Conservation (phyloP, 2,888 invertebrate genomes). For the Epinotia demarniana region DNA sequence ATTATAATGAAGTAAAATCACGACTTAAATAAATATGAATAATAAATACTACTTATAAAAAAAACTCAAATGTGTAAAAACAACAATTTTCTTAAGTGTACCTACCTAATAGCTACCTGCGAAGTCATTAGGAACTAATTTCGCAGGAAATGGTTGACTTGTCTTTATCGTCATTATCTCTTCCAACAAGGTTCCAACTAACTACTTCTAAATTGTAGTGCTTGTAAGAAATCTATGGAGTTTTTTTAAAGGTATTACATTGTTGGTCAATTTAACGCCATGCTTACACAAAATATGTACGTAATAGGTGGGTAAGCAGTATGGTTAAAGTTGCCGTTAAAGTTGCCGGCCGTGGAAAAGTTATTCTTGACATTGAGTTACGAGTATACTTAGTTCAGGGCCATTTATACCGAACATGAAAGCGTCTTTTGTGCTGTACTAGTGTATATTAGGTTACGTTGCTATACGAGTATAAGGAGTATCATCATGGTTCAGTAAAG, state of each 20-base stretch:
- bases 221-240: too few species aligned
- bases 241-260: too few species aligned
- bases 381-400: not conserved
- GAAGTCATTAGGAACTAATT: conserved; percentile 42
- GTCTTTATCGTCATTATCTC: conserved; percentile 24
- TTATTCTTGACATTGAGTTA: conserved; percentile 4
- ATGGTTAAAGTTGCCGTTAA: not conserved
- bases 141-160: conserved; percentile 24
- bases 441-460: not conserved
- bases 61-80: not conserved
- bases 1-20: not conserved
- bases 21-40: not conserved
- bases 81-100: conserved; percentile 61
- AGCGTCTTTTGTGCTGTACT: not conserved
- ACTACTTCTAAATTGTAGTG: not conserved
- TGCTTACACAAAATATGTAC: too few species aligned
- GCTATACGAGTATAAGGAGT: not conserved
- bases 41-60: not conserved
- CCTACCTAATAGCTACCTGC: conserved; percentile 10
- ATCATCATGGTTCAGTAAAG: not conserved
- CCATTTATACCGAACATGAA: not conserved
- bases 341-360: not conserved
- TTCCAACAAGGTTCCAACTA: not conserved
- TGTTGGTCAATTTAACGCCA: too few species aligned
- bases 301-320: too few species aligned